phyloP scores from a whole-genome alignment of 2,113 vertebrate species.

The Rafetus swinhoei region DNA sequence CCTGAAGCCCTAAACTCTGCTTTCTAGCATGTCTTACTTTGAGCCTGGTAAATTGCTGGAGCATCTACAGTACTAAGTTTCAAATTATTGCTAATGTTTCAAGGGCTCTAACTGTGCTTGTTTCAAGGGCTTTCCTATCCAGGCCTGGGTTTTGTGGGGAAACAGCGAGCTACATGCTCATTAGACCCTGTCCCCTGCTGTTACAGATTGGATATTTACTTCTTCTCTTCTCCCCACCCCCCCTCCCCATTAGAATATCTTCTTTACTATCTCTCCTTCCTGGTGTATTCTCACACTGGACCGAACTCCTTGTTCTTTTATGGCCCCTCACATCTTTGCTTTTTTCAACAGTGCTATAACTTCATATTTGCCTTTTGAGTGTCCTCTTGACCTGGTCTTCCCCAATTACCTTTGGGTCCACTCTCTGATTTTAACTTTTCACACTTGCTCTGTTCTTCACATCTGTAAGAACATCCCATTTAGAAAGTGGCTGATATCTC shows the following conservation, averaged over 20 bases:
- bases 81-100: background rate
- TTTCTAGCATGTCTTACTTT: background rate
- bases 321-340: background rate
- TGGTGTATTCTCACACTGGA: background rate
- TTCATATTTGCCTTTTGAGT: background rate
- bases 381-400: background rate
- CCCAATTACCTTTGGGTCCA: background rate
- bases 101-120: background rate
- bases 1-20: background rate
- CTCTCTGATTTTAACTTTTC: background rate
- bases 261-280: background rate
- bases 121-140: background rate
- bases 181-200: background rate
- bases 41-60: background rate
- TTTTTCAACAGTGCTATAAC: background rate
- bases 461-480: background rate
- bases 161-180: background rate
- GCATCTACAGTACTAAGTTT: background rate
- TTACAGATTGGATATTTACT: background rate
- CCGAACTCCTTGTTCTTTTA: background rate
- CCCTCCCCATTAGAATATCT: background rate
- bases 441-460: background rate
- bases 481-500: conserved; percentile 14
- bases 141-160: background rate
- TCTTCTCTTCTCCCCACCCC: fast-evolving